Evolutionary conservation across 2,113 vertebrate genomes (phyloP).

Genomic region (Hippocampus barbouri): DNA sequence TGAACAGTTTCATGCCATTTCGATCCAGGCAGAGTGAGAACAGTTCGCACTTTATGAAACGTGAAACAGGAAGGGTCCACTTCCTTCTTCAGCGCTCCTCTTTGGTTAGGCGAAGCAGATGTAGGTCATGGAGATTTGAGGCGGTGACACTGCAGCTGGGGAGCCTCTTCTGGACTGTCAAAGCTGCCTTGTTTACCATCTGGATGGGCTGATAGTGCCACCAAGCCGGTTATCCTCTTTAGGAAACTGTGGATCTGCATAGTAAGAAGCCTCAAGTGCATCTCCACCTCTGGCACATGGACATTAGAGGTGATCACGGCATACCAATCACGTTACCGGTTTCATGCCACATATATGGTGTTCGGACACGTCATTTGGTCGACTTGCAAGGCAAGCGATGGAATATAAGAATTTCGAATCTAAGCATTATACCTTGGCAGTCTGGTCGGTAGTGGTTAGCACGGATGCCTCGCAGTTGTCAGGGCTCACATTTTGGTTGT

Average conservation of each 20-base stretch:
- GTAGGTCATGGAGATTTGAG: constrained; percentile 68
- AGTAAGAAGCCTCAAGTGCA: constrained; percentile 42
- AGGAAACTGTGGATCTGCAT: constrained; percentile 56
- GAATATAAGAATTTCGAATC: neutral
- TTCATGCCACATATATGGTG: neutral
- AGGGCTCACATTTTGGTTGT: neutral
- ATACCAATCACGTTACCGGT: neutral
- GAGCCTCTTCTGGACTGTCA: constrained; percentile 60
- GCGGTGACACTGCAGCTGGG: constrained; percentile 53
- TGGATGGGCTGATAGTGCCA: constrained; percentile 64
- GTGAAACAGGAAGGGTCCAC: constrained; percentile 47
- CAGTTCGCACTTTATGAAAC: constrained; percentile 35
- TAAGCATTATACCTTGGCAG: neutral
- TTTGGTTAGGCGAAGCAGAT: constrained; percentile 53
- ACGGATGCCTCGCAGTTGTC: too few species aligned
- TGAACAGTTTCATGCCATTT: neutral
- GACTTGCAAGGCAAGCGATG: neutral
- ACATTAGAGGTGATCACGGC: constrained; percentile 10
- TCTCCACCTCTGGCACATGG: constrained; percentile 24
- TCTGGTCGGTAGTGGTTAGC: neutral
- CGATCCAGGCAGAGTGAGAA: neutral
- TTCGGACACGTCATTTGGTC: neutral
- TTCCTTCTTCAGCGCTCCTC: constrained; percentile 30
- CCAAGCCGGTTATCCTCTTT: constrained; percentile 66
- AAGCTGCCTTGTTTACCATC: constrained; percentile 60